Percentiles rank a stretch among this genome's conserved stretches.
phyloP scores from a whole-genome alignment of 1,140 invertebrate genomes.

The Platyscapa corneri region DNA sequence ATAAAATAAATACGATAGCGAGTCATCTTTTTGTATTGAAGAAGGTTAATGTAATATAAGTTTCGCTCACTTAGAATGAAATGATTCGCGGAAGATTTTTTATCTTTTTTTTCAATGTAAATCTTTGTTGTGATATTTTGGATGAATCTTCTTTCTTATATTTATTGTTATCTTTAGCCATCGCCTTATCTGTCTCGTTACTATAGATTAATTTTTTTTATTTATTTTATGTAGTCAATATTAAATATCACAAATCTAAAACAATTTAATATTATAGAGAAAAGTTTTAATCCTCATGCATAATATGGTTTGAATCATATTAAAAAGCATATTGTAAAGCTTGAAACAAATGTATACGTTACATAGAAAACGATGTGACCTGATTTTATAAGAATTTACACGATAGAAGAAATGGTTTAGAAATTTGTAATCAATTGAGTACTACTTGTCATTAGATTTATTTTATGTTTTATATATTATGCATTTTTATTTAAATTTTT shows the following conservation, averaged over 20 bases:
- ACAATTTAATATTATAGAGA: too few relatives aligned
- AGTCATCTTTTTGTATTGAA: constrained; percentile 37
- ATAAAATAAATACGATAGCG: constrained; percentile 36
- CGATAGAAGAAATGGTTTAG: not conserved
- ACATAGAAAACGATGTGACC: not conserved
- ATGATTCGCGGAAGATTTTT: not conserved
- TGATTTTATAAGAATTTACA: not conserved
- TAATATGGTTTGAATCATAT: too few relatives aligned
- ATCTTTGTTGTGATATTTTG: not conserved
- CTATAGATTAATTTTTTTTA: too few relatives aligned
- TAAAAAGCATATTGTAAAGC: too few relatives aligned
- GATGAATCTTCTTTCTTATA: not conserved
- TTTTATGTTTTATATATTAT: not conserved
- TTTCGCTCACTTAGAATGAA: constrained; percentile 1
- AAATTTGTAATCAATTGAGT: not conserved
- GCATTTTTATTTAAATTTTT: not conserved
- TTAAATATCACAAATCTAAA: too few relatives aligned
- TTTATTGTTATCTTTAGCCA: not conserved
- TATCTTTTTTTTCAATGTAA: not conserved
- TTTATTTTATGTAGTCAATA: too few relatives aligned
- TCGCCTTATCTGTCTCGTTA: too few relatives aligned
- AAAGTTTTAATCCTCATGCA: too few relatives aligned
- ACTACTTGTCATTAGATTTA: not conserved
- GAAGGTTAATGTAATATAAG: constrained; percentile 27
- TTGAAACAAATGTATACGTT: too few relatives aligned